A percentile compares a stretch with the other conserved stretches of the same genome.
Evolutionary conservation across 2,888 invertebrate genomes (phyloP).

Genomic region (Cybosia mesomella): DNA sequence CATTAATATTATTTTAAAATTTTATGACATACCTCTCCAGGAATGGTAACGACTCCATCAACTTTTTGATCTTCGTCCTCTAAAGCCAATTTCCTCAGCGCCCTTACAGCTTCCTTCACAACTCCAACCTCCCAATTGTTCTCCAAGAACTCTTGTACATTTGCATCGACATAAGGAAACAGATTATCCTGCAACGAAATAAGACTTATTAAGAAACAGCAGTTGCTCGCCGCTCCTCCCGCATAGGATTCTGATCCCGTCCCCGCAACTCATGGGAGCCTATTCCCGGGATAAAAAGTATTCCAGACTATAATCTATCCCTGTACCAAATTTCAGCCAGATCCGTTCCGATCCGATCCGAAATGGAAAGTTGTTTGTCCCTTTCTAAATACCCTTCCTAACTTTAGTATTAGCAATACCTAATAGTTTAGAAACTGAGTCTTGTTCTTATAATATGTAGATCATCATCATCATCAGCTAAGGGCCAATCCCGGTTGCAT

Average conservation of each 20-base stretch:
- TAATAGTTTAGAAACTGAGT: no score
- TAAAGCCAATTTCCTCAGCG: slow-evolving; percentile 88
- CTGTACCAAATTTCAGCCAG: no score
- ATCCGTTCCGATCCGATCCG: no score
- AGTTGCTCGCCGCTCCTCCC: no score
- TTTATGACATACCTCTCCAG: slow-evolving; percentile 76
- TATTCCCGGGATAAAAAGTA: no score
- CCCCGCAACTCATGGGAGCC: no score
- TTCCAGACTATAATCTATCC: no score
- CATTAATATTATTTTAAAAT: not conserved
- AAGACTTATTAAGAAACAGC: not conserved
- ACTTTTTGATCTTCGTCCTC: slow-evolving; percentile 87
- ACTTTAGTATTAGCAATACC: no score
- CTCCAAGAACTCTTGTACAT: slow-evolving; percentile 90
- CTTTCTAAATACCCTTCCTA: not conserved
- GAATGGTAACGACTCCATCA: slow-evolving; percentile 86
- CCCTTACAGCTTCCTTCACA: slow-evolving; percentile 89
- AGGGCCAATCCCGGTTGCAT: no score
- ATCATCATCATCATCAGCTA: no score
- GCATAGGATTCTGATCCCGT: no score
- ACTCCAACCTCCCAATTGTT: slow-evolving; percentile 90
- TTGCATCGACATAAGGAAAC: slow-evolving; percentile 92
- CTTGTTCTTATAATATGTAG: no score
- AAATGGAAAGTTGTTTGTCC: not conserved
- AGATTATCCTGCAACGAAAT: slow-evolving; percentile 89